A percentile compares a stretch with the other conserved stretches of the same genome.
Evolutionary conservation across 2,797 vertebrate genomes (phyloP).

Genomic region (Avahi laniger): DNA sequence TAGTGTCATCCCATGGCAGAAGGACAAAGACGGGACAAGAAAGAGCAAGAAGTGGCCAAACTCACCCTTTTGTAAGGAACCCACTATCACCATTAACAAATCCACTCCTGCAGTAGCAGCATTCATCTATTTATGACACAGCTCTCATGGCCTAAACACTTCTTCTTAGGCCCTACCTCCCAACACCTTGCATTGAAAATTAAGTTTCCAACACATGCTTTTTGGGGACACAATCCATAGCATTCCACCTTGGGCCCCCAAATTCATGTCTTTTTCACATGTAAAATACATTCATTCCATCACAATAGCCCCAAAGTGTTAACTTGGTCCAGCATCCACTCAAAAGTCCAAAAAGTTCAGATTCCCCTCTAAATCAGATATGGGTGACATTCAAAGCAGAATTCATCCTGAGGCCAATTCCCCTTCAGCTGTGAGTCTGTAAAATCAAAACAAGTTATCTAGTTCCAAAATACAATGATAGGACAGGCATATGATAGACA

Average conservation of each 20-base stretch:
- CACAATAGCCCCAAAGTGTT: not conserved
- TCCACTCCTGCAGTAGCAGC: too few relatives aligned
- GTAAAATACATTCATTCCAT: not conserved
- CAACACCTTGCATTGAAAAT: not conserved
- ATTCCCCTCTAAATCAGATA: not conserved
- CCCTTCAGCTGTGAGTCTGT: not conserved
- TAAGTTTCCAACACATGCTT: not conserved
- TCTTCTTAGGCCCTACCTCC: too few relatives aligned
- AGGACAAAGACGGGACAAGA: not conserved
- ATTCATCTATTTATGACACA: not conserved
- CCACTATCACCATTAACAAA: too few relatives aligned
- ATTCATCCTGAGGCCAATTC: not conserved
- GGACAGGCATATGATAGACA: not conserved
- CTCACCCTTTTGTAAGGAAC: not conserved
- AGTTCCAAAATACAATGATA: not conserved
- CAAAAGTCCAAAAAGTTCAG: not conserved
- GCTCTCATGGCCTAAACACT: not conserved
- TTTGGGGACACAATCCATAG: too few relatives aligned
- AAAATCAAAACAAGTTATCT: not conserved
- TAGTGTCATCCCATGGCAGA: not conserved
- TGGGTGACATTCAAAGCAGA: not conserved
- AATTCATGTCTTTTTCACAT: not conserved
- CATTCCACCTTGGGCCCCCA: not conserved
- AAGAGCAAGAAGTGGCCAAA: not conserved
- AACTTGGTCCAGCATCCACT: not conserved